A percentile compares a stretch with the other conserved stretches of the same genome.
Evolutionary conservation across 2,113 vertebrate species (phyloP).

Genomic region (Onychorhynchus coronatus): DNA sequence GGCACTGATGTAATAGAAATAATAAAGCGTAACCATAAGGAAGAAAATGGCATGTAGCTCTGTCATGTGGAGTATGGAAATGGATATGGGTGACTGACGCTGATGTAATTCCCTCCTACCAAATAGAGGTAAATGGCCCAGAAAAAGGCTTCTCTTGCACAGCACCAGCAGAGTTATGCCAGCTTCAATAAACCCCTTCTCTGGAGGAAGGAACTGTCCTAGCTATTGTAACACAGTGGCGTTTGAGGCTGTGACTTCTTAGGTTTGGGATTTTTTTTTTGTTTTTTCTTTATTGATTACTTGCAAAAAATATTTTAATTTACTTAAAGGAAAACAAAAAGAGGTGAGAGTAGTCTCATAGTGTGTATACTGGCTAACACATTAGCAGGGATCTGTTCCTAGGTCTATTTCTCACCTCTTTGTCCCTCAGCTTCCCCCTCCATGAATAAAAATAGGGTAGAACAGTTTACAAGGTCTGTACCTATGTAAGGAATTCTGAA

Average conservation of each 20-base stretch:
- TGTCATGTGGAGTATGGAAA: neutral
- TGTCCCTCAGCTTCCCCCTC: neutral
- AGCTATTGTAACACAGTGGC: neutral
- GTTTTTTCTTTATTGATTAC: neutral
- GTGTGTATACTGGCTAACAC: neutral
- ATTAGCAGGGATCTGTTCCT: neutral
- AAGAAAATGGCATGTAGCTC: constrained; percentile 12
- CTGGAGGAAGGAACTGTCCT: neutral
- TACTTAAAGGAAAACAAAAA: neutral
- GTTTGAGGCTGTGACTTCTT: neutral
- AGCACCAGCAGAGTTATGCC: neutral
- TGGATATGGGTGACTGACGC: neutral
- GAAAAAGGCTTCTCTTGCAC: neutral
- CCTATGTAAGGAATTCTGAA: neutral
- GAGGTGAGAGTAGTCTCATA: neutral
- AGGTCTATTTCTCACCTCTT: neutral
- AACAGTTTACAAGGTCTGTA: neutral
- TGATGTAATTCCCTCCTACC: constrained; percentile 3
- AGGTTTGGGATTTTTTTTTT: neutral
- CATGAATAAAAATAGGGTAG: neutral
- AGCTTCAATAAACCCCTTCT: neutral
- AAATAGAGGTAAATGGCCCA: neutral
- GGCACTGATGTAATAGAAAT: constrained; percentile 61
- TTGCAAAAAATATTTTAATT: neutral
- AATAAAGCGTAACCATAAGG: constrained; percentile 47